Evolutionary conservation across 2,113 vertebrate genomes (phyloP).

Genomic region (Orcinus orca): DNA sequence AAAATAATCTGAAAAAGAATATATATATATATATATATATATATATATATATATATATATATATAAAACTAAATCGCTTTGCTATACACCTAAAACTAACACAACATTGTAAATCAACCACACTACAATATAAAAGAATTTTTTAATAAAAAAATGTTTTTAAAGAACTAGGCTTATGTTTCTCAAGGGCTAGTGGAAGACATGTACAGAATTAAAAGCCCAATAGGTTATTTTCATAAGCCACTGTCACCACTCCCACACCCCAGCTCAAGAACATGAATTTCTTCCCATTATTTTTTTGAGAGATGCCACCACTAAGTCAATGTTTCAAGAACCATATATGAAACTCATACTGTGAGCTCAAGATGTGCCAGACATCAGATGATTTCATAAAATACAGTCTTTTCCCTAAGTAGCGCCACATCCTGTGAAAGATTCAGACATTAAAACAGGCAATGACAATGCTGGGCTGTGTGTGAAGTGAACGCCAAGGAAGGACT

Average conservation of each 20-base stretch:
- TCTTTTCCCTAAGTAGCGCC: not conserved
- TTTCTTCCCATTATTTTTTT: not conserved
- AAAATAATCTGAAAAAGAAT: not conserved
- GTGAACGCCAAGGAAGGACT: not conserved
- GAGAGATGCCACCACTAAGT: not conserved
- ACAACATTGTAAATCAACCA: not conserved
- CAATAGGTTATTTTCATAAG: not conserved
- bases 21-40: not conserved
- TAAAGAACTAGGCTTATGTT: not conserved
- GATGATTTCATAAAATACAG: not conserved
- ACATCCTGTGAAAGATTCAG: not conserved
- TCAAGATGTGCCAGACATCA: not conserved
- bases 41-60: not conserved
- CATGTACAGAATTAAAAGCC: not conserved
- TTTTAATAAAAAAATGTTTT: not conserved
- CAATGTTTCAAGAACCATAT: not conserved
- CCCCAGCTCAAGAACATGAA: not conserved
- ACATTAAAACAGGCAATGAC: not conserved
- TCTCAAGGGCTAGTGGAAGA: not conserved
- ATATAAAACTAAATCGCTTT: not conserved
- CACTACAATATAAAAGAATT: not conserved
- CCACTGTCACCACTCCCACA: not conserved
- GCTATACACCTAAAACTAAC: not conserved
- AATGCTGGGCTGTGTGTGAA: not conserved
- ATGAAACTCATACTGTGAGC: not conserved